Evolutionary conservation across 2,113 vertebrate species (phyloP), one percentile per base, ranked within the genome.

Genomic region (Ciconia stormi): DNA sequence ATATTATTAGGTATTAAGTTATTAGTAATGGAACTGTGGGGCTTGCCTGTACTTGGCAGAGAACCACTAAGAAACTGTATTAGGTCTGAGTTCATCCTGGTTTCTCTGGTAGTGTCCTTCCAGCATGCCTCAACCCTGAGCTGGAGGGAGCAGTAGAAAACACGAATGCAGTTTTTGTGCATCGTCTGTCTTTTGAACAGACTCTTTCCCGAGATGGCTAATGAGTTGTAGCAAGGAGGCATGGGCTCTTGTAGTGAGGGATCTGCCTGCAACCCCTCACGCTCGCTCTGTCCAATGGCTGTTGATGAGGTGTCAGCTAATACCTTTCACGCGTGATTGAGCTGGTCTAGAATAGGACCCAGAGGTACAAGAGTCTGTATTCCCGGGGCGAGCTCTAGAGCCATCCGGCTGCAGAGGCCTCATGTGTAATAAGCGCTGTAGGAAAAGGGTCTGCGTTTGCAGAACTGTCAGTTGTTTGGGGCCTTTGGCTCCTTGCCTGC

Each of bases 1-100:
- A 93, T 93, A 92, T 88, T 94, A 89, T 94, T 93, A 85, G 73
- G 62, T 96, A 91, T 96, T 94, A 91, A 85, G 89, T 82, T 96
- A 93, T 77, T 90, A 91, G 91, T 82, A 95, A 91, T 86, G 88
- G 74, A 93, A 85, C 66, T 42, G 29, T 12, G 40, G 78, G 85
- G 58, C 91, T 95, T 91, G 84, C 89, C 81, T 87, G 87, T 93
- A 86, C 93, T 91, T 94, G 91, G 95, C 89, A 90, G 87, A 66
- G 91, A 81, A 80, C 71, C 3, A 20, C 87, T 88, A 40, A 90
- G 85, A 38, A 93, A 58, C 78, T 67, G 20, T 87, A 13, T 85
- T 82, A 80, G 87, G 62, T 74, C 84, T 91, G 90, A 90, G 83
- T 96, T 96, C 74, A 86, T 95, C 86, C 91, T 94, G 95, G 82